phyloP scores from a whole-genome alignment of 2,113 vertebrate genomes.

The Bolborhynchus lineola region DNA sequence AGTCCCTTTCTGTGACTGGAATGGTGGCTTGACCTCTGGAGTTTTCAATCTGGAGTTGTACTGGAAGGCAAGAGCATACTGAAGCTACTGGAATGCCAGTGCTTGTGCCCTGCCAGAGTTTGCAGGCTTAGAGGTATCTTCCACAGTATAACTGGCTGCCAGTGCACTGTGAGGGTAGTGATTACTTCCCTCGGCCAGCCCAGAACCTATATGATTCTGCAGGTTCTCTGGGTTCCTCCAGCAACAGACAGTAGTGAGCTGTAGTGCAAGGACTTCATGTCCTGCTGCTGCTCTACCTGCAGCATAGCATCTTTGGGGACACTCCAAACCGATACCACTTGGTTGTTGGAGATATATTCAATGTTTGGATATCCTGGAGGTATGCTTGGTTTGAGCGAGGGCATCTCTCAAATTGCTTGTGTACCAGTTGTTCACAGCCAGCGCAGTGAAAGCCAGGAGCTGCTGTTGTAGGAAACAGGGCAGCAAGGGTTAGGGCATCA shows the following conservation, averaged over 20 bases:
- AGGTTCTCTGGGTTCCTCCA: neutral
- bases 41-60: neutral
- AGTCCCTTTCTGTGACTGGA: neutral
- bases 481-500: neutral
- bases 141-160: neutral
- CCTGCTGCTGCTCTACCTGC: neutral
- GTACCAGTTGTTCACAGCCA: neutral
- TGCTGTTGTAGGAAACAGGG: neutral
- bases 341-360: neutral
- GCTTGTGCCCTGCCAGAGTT: neutral
- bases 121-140: neutral
- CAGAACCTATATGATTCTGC: neutral
- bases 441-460: neutral
- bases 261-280: neutral
- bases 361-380: neutral
- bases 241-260: neutral
- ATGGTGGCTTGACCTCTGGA: neutral
- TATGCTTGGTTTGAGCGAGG: neutral
- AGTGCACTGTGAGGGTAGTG: neutral
- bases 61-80: rapidly evolving
- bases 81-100: neutral
- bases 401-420: neutral
- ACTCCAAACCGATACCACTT: neutral
- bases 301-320: neutral
- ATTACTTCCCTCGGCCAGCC: neutral